phyloP scores from a whole-genome alignment of 92 coral and sea anemone species.

The Isaurus tuberculatus region DNA sequence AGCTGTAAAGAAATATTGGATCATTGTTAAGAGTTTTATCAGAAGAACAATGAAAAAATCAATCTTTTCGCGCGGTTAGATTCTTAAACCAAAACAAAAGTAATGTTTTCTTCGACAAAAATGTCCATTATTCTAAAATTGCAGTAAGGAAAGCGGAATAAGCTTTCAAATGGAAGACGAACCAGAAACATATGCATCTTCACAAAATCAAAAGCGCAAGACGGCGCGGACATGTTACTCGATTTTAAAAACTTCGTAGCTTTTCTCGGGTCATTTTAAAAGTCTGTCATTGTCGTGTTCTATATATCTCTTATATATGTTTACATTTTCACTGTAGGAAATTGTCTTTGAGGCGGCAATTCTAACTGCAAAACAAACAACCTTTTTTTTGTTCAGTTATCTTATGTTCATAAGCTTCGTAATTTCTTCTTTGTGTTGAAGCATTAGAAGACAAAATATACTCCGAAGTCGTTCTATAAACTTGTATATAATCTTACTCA shows the following conservation, averaged over 20 bases:
- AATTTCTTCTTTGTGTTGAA: constrained; percentile 39
- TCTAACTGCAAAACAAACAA: constrained; percentile 35
- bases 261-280: constrained; percentile 15
- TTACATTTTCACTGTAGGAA: constrained; percentile 37
- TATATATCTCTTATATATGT: constrained; percentile 26
- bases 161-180: not conserved
- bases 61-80: not conserved
- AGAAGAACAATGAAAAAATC: not conserved
- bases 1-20: constrained; percentile 7
- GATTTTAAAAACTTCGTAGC: not conserved
- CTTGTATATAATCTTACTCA: not conserved
- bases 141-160: not conserved
- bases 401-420: constrained; percentile 31
- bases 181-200: not conserved
- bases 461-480: constrained; percentile 16
- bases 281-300: not conserved
- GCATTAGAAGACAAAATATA: constrained; percentile 42
- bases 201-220: not conserved
- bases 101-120: not conserved
- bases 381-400: constrained; percentile 18
- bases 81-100: not conserved
- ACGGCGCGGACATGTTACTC: not conserved
- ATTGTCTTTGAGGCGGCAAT: constrained; percentile 40
- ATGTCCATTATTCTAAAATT: not conserved
- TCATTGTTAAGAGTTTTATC: not conserved